Evolutionary conservation across 1,140 invertebrate genomes (phyloP).

Genomic region (Ostrea denselamellosa): DNA sequence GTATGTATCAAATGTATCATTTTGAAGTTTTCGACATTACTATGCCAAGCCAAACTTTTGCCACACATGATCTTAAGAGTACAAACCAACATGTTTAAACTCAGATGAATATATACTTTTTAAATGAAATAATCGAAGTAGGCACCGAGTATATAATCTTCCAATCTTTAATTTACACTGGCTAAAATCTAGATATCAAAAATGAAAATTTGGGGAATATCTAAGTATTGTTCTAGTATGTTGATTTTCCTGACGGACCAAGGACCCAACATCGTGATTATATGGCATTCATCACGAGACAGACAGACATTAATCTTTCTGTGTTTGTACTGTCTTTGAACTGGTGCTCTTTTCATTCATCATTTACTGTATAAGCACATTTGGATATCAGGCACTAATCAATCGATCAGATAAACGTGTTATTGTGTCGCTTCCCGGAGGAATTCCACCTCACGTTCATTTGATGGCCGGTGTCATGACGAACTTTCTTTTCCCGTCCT

Average conservation of each 20-base stretch:
- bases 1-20: neutral
- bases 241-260: neutral
- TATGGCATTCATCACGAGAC: neutral
- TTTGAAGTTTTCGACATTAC: neutral
- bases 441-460: neutral
- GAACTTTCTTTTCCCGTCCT: neutral
- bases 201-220: neutral
- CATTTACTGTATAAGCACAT: slow-evolving; percentile 9
- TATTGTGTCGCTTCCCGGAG: neutral
- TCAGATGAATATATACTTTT: too few species aligned
- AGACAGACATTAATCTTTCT: neutral
- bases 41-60: neutral
- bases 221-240: too few species aligned
- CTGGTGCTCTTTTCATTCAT: slow-evolving; percentile 16
- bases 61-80: too few species aligned
- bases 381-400: neutral
- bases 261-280: neutral
- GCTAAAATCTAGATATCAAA: too few species aligned
- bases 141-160: too few species aligned
- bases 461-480: neutral
- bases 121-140: too few species aligned
- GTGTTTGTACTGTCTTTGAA: slow-evolving; percentile 3
- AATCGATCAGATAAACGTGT: slow-evolving; percentile 29
- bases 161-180: too few species aligned
- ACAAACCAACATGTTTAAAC: too few species aligned